Conservation (phyloP, 2,888 invertebrate genomes). For the Euplexia lucipara region DNA sequence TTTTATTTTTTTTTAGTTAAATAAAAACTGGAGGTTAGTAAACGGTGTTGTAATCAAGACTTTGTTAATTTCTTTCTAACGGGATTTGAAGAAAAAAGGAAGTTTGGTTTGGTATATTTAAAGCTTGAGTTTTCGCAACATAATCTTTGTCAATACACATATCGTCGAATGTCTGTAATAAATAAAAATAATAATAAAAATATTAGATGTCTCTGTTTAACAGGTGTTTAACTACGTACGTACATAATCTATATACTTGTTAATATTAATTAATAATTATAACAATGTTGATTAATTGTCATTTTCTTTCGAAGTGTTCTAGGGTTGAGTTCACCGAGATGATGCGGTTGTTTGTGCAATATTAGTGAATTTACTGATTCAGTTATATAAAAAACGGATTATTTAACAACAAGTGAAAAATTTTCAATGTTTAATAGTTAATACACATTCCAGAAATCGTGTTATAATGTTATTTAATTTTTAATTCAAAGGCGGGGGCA, state of each 20-base stretch:
- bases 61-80: background rate
- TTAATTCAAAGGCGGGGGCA: no score
- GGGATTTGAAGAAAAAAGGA: no score
- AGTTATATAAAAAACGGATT: slow-evolving; percentile 11
- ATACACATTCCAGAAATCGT: background rate
- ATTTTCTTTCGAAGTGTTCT: slow-evolving; percentile 70
- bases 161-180: slow-evolving; percentile 80
- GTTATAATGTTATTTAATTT: no score
- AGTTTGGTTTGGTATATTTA: no score
- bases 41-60: background rate
- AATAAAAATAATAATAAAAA: slow-evolving; percentile 80
- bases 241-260: slow-evolving; percentile 90
- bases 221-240: slow-evolving; percentile 88
- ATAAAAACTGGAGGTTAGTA: background rate
- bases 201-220: slow-evolving; percentile 90
- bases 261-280: slow-evolving; percentile 89
- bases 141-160: slow-evolving; percentile 65
- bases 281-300: slow-evolving; percentile 87
- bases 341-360: slow-evolving; percentile 40
- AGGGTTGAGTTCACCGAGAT: slow-evolving; percentile 59
- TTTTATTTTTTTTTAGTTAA: background rate
- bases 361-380: slow-evolving; percentile 19
- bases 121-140: background rate
- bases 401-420: background rate
- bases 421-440: background rate